These are phyloP conservation scores for Euwallacea fornicatus DNA, from an alignment of 1,140 invertebrate genomes.

Conservation along the genomic window DNA sequence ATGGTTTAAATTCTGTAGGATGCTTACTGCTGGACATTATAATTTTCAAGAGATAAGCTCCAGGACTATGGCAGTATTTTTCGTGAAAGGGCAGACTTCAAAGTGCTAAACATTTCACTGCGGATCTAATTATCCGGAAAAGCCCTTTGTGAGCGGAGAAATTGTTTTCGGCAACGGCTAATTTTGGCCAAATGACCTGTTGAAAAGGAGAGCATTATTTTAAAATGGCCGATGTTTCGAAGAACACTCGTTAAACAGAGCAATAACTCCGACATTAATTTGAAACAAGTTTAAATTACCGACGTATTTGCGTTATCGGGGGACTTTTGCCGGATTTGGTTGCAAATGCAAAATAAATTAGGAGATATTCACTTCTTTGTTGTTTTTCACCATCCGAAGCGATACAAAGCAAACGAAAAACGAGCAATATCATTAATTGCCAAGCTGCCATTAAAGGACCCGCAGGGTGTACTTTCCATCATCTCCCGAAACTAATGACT, in stretches of 20 bases:
- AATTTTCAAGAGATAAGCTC: neutral
- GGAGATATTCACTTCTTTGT: too few species aligned
- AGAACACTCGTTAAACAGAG: neutral
- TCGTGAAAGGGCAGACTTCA: slow-evolving; percentile 3
- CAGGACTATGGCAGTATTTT: neutral
- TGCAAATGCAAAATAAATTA: too few species aligned
- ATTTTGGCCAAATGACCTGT: slow-evolving; percentile 23
- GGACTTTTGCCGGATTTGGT: too few species aligned
- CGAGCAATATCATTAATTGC: neutral
- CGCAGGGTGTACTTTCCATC: neutral
- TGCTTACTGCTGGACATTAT: too few species aligned
- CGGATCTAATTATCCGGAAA: slow-evolving; percentile 22
- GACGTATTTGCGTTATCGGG: too few species aligned
- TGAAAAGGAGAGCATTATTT: slow-evolving; percentile 14
- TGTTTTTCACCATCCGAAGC: too few species aligned
- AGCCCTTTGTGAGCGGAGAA: slow-evolving; percentile 10
- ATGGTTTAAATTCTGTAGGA: too few species aligned
- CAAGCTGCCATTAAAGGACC: neutral
- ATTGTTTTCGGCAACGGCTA: slow-evolving; percentile 20
- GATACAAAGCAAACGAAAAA: too few species aligned
- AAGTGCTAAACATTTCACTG: slow-evolving; percentile 22
- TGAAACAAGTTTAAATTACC: too few species aligned
- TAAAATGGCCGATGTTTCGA: neutral
- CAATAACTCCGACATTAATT: too few species aligned
- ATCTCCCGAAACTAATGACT: slow-evolving; percentile 13